Percentiles rank a stretch among this genome's conserved stretches.
phyloP scores from a whole-genome alignment of 2,113 vertebrate species.

The Triplophysa dalaica region DNA sequence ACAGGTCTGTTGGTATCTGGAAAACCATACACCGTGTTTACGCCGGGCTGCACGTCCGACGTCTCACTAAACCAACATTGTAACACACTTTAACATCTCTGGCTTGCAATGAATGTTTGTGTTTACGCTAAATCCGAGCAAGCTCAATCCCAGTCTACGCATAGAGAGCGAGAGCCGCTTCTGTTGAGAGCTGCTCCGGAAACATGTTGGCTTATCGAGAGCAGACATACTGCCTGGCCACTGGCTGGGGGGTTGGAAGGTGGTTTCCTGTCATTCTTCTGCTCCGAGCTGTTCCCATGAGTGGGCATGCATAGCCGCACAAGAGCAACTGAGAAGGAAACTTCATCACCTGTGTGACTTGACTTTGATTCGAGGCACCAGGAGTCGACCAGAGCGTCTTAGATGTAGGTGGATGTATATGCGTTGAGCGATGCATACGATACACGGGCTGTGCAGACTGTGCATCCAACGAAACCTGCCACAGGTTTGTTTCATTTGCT shows the following conservation, averaged over 20 bases:
- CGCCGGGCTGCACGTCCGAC: slow-evolving; percentile 16
- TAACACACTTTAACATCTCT: slow-evolving; percentile 35
- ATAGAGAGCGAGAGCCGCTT: slow-evolving; percentile 27
- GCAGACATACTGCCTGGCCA: slow-evolving; percentile 77
- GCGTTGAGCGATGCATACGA: slow-evolving; percentile 82
- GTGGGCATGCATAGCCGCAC: slow-evolving; percentile 79
- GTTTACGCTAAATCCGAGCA: slow-evolving; percentile 48
- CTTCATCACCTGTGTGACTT: slow-evolving; percentile 29
- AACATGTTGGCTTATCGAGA: slow-evolving; percentile 83
- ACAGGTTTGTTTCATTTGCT: slow-evolving; percentile 73
- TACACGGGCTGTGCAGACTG: slow-evolving; percentile 84
- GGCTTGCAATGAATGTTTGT: slow-evolving; percentile 52
- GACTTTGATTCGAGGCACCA: slow-evolving; percentile 47
- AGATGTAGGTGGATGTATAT: slow-evolving; percentile 29
- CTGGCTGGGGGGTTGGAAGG: slow-evolving; percentile 77
- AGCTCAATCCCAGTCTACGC: slow-evolving; percentile 23
- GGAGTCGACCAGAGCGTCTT: slow-evolving; percentile 39
- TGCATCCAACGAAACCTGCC: slow-evolving; percentile 86
- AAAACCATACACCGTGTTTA: slow-evolving; percentile 27
- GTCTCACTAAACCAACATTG: slow-evolving; percentile 48
- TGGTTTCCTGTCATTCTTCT: slow-evolving; percentile 91
- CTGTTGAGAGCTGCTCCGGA: slow-evolving; percentile 73
- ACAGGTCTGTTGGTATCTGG: neutral
- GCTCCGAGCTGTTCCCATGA: slow-evolving; percentile 82
- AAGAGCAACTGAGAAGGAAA: slow-evolving; percentile 54